A percentile compares a stretch with the other conserved stretches of the same genome.
These are phyloP conservation scores for Gymnorhina tibicen DNA, from an alignment of 2,113 vertebrate genomes.

Conservation along the genomic window DNA sequence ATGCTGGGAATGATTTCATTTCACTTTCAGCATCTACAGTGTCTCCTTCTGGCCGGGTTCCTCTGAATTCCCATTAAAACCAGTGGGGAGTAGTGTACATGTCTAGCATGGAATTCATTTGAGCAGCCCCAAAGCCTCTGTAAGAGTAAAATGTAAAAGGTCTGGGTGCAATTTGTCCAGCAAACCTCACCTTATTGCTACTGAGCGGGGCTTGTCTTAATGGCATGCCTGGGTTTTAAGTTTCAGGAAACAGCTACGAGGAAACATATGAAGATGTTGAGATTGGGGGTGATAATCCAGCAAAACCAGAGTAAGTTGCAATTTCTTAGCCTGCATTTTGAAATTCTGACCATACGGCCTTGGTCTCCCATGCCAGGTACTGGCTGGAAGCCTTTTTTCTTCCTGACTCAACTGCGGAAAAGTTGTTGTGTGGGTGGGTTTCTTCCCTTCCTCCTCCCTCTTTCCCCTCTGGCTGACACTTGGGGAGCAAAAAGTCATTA, in stretches of 20 bases:
- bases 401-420: neutral
- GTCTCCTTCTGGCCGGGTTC: neutral
- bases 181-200: neutral
- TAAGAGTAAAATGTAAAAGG: neutral
- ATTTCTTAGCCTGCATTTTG: neutral
- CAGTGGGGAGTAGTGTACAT: neutral
- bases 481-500: neutral
- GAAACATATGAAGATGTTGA: slow-evolving; percentile 81
- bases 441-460: neutral
- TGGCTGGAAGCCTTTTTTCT: neutral
- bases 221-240: slow-evolving; percentile 31
- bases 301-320: slow-evolving; percentile 61
- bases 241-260: slow-evolving; percentile 81
- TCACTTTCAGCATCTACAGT: neutral
- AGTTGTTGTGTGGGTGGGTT: neutral
- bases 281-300: slow-evolving; percentile 9
- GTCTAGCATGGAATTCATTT: neutral
- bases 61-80: neutral
- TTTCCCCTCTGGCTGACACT: neutral
- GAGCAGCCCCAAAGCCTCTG: neutral
- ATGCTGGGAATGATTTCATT: neutral
- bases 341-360: neutral
- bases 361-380: neutral
- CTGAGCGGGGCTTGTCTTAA: neutral
- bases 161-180: slow-evolving; percentile 14